Base-by-base conservation (phyloP, 2,113 vertebrate species). In the Glaucidium brasilianum region DNA sequence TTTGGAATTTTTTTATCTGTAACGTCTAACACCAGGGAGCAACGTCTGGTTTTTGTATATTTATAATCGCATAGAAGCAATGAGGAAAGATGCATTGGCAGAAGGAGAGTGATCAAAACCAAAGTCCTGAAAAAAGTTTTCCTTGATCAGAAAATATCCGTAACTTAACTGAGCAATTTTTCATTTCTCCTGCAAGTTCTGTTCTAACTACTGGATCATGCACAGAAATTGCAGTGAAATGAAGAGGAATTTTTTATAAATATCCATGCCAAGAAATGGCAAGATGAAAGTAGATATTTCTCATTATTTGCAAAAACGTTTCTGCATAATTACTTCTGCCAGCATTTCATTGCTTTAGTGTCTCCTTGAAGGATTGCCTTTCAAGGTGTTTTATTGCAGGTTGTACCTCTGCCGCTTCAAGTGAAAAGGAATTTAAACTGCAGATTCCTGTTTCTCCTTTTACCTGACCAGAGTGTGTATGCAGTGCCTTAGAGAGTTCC, bases 291-390 rank as follows among this genome's bases (percentile, higher is more conserved):
- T 20, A 81, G 60, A 43, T 92, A 73, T 79, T 90, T 91, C 73
- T 60, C 41, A 64, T 87, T 94, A 81, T 95, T 93, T 79, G 53
- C 60, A 76, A 81, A 92, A 96, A 64, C 5, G 5, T 92, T 92
- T 81, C 69, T 93, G 56, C 79, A 52, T 94, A 96, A 90, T 94
- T 92, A 75, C 45, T 92, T 84, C 62, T 84, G 29, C 50, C 32
- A 64, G 20, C 5, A 4, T 94, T 93, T 94, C 69, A 58, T 62
- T 95, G 39, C 62, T 89, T 95, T 81, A 50, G 66, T 53, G 22
- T 88, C 26, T 49, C 53, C 64, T 59, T 81, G 73, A 91, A 92
- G 55, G 47, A 85, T 56, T 80, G 30, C 21, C 41, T 92, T 87
- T 78, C 49, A n/a, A 47, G 76, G 7, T 34, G 34, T 76, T 89